A percentile compares a stretch with the other conserved stretches of the same genome.
phyloP scores from a whole-genome alignment of 2,888 invertebrate species.

The Sthenelais limicola region DNA sequence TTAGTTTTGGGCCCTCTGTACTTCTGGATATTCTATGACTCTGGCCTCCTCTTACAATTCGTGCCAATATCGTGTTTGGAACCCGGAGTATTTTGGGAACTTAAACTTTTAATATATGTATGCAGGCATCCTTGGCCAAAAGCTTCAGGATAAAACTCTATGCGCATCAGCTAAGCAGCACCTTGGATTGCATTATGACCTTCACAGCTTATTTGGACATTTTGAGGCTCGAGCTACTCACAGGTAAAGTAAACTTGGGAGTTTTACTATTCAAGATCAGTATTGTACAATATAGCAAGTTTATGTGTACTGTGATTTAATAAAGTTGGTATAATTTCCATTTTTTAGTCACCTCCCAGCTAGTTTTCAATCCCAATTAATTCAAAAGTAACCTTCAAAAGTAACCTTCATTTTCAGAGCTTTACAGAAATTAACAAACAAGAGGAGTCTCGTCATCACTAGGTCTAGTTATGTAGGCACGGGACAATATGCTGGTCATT shows the following conservation, averaged over 20 bases:
- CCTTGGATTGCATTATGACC: constrained; percentile 56
- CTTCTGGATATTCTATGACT: too few species aligned
- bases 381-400: too few species aligned
- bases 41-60: too few species aligned
- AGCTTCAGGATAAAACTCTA: constrained; percentile 51
- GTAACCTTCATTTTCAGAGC: constrained; percentile 53
- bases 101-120: not conserved
- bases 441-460: constrained; percentile 62
- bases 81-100: not conserved
- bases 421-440: constrained; percentile 55
- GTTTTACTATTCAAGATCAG: too few species aligned
- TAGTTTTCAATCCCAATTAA: too few species aligned
- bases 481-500: constrained; percentile 66
- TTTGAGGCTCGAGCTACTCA: constrained; percentile 55
- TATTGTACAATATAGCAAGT: too few species aligned
- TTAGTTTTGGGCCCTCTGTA: too few species aligned
- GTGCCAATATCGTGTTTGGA: too few species aligned
- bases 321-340: too few species aligned
- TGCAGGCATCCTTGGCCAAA: constrained; percentile 42
- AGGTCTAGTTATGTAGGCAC: constrained; percentile 64
- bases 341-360: too few species aligned
- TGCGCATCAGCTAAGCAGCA: constrained; percentile 59
- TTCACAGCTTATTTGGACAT: constrained; percentile 60
- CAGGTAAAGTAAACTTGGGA: constrained; percentile 47
- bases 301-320: too few species aligned